phyloP scores from a whole-genome alignment of 2,888 invertebrate species.

The Eupithecia abbreviata region DNA sequence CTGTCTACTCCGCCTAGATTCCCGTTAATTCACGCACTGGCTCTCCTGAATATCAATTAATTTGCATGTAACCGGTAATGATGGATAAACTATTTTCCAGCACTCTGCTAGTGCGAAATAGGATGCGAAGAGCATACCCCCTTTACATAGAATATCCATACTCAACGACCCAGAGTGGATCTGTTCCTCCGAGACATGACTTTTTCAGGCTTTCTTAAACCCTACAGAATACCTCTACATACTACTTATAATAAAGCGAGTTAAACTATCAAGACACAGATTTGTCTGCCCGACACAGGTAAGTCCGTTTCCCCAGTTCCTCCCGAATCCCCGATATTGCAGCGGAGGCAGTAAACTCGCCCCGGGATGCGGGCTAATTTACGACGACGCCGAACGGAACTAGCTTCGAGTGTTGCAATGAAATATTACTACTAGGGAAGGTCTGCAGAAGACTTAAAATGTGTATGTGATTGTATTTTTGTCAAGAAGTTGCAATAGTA shows the following conservation, averaged over 20 bases:
- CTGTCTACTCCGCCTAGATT: neutral
- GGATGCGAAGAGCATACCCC: neutral
- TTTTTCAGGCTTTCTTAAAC: neutral
- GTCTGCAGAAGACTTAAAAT: neutral
- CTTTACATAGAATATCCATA: neutral
- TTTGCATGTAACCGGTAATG: neutral
- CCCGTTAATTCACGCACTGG: neutral
- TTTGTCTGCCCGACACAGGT: neutral
- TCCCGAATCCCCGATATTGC: slow-evolving; percentile 22
- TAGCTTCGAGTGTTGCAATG: slow-evolving; percentile 3
- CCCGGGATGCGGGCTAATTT: slow-evolving; percentile 18
- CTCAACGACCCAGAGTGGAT: neutral
- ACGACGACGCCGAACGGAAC: slow-evolving; percentile 29
- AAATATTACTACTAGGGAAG: neutral
- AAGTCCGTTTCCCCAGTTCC: neutral
- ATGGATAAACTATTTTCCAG: neutral
- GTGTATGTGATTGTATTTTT: neutral
- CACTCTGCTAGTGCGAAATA: neutral
- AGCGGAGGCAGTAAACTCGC: slow-evolving; percentile 27
- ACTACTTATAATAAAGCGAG: neutral
- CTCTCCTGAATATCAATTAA: neutral
- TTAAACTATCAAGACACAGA: neutral
- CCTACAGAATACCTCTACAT: neutral
- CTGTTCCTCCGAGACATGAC: neutral
- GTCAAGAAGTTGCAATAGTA: neutral